phyloP scores from a whole-genome alignment of 2,113 vertebrate species.

The Corythaeola cristata region DNA sequence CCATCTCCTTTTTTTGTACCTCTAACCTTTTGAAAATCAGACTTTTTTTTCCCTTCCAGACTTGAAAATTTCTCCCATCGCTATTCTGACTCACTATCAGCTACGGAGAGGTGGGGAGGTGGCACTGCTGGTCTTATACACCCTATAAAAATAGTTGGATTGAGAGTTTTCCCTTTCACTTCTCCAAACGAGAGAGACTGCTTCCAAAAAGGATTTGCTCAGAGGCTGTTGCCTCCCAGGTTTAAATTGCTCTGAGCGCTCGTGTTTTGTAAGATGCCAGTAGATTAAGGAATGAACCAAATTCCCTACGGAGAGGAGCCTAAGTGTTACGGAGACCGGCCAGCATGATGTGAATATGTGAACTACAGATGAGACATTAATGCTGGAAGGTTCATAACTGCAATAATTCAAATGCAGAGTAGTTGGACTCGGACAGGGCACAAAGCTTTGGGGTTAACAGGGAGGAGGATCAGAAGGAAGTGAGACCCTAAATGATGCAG shows the following conservation, averaged over 20 bases:
- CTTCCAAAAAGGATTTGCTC: not conserved
- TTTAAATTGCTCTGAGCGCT: not conserved
- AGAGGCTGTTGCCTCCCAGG: not conserved
- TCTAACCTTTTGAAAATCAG: not conserved
- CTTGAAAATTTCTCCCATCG: not conserved
- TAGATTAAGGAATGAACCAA: not conserved
- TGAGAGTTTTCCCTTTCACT: not conserved
- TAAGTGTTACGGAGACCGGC: not conserved
- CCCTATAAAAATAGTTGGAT: not conserved
- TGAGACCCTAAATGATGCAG: not conserved
- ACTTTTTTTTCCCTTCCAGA: not conserved
- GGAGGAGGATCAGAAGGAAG: not conserved
- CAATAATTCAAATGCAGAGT: not conserved
- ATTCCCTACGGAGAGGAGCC: not conserved
- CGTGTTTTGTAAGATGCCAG: fast-evolving
- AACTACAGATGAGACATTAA: not conserved
- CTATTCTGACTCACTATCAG: not conserved
- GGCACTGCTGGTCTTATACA: not conserved
- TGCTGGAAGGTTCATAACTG: not conserved
- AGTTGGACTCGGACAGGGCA: not conserved
- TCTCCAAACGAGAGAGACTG: not conserved
- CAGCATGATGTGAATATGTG: fast-evolving
- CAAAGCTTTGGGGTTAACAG: not conserved
- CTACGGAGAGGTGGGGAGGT: not conserved
- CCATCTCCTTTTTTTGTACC: not conserved